These are phyloP conservation scores for Zaprionus obscuricornis DNA, from an alignment of 2,888 invertebrate genomes.

Conservation along the genomic window DNA sequence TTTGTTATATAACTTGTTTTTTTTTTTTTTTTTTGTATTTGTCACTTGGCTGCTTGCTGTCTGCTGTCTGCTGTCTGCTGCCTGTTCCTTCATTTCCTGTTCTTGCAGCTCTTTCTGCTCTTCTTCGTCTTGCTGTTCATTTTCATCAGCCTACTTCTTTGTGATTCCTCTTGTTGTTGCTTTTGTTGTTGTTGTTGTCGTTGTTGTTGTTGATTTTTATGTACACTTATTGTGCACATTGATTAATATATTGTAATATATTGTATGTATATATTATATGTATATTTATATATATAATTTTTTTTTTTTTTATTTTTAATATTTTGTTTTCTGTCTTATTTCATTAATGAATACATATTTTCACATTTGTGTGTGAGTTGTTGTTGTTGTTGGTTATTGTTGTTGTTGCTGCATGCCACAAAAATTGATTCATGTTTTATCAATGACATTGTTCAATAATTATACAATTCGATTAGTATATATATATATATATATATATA, in stretches of 20 bases:
- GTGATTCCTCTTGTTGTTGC: no score
- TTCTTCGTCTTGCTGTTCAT: no score
- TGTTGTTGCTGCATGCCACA: slow-evolving; percentile 33
- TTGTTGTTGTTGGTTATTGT: slow-evolving; percentile 2
- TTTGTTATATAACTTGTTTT: slow-evolving; percentile 55
- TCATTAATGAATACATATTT: slow-evolving; percentile 51
- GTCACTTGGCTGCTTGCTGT: slow-evolving; percentile 14
- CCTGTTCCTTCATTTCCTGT: slow-evolving; percentile 41
- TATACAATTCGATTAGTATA: slow-evolving; percentile 42
- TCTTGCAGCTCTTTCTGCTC: slow-evolving; percentile 16
- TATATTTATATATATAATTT: slow-evolving; percentile 9
- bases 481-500: slow-evolving; percentile 23
- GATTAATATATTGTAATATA: no score
- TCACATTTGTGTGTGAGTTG: slow-evolving; percentile 28
- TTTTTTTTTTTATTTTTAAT: background rate
- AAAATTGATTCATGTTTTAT: slow-evolving; percentile 24
- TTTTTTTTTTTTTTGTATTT: slow-evolving; percentile 14
- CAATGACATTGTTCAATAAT: no score
- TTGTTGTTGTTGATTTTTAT: slow-evolving; percentile 24
- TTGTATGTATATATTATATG: slow-evolving; percentile 17
- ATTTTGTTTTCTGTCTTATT: slow-evolving; percentile 31
- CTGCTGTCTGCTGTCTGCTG: no score
- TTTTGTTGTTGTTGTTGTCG: slow-evolving; percentile 23
- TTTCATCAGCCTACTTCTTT: no score
- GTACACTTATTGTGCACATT: slow-evolving; percentile 24